Base-by-base conservation (phyloP, 2,113 vertebrate genomes). In the Atrichornis clamosus region DNA sequence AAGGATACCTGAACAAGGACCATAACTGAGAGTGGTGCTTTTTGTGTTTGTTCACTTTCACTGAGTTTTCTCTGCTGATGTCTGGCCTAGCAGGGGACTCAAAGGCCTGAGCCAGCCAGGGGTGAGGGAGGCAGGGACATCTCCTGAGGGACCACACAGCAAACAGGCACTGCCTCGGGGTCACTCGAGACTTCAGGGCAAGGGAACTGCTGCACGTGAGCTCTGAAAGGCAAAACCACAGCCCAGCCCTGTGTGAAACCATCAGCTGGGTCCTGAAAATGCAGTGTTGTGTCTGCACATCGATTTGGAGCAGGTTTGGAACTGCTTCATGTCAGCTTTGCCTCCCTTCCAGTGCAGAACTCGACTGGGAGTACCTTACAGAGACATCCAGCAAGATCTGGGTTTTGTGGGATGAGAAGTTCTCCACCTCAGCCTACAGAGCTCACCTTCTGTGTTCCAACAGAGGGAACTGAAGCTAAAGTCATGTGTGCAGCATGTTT, bases 221-320 rank as follows among this genome's bases (percentile, higher is more conserved):
- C 18, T 37, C 1, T 4, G 52, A 59, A 49, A 41, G 68, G 49
- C 44, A 50, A 76, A 69, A 23, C 1, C 37, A 85, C 39, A 77
- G 3, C 44, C 77, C 10, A 5, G 55, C 26, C 15, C 83, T 28
- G 41, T 3, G 19, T 20, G 52, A 28, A 69, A 53, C 9, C 47
- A 47, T 8, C 81, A 69, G 59, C 35, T 33, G 77, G 26, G 35
- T 24, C 46, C 74, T 72, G 58, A 21, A 67, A 60, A 42, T 1
- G 1, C 30, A 1, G 19, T 1, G 42, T 6, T 41, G 52, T 46
- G 53, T 6, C 58, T 33, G 52, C 14, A 4, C 1, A 3, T 20
- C 33, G 73, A 8, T 41, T 26, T 37, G 47, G 32, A 53, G 42
- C n/a, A 33, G 26, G 18, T 32, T 55, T 76, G 5, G 46, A 58